These are phyloP conservation scores for Pangasius larnaudii DNA, from an alignment of 2,797 vertebrate genomes.

Conservation along the genomic window DNA sequence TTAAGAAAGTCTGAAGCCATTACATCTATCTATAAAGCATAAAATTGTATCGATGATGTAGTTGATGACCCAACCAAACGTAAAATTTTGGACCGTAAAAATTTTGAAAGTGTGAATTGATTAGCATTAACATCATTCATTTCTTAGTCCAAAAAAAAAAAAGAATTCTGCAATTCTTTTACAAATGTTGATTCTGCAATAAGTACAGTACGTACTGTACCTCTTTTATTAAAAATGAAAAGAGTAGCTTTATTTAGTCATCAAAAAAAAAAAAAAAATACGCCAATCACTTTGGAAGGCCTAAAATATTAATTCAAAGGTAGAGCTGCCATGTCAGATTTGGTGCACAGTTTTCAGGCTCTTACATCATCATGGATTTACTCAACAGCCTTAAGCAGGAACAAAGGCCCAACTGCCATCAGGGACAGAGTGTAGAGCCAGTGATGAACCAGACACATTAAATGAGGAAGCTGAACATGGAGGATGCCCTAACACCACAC, in stretches of 20 bases:
- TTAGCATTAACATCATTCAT: background rate
- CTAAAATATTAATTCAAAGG: background rate
- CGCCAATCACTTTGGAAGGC: background rate
- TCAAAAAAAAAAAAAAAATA: background rate
- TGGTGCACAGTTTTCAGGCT: background rate
- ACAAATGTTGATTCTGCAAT: background rate
- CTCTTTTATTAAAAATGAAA: background rate
- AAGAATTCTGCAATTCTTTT: background rate
- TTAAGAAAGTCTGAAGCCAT: background rate
- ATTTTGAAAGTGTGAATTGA: background rate
- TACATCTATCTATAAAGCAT: background rate
- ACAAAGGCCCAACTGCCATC: background rate
- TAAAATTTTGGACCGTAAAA: too few species aligned
- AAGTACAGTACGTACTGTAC: background rate
- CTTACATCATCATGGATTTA: background rate
- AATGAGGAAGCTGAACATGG: background rate
- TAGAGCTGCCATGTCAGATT: background rate
- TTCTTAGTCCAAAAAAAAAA: background rate
- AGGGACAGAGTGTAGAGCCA: background rate
- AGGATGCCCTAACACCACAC: background rate
- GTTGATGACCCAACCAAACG: background rate
- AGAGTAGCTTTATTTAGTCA: background rate
- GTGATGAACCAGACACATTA: background rate
- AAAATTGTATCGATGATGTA: background rate
- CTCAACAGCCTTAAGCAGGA: background rate